Conservation (phyloP, 2,797 vertebrate genomes). For the Gila robusta region DNA sequence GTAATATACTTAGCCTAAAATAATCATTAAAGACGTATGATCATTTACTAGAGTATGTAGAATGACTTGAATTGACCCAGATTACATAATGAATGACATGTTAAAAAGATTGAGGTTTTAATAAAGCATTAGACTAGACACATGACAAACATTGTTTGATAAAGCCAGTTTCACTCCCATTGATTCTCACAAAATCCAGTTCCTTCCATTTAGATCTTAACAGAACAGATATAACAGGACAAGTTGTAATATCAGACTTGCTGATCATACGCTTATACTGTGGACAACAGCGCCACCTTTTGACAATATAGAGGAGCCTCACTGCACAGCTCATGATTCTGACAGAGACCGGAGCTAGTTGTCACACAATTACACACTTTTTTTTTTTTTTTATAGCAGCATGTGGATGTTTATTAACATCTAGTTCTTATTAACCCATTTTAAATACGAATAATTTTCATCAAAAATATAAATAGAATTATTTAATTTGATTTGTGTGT, state of each 20-base stretch:
- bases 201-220: not conserved
- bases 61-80: not conserved
- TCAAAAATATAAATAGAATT: not conserved
- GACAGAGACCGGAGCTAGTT: too few species aligned
- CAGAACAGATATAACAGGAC: not conserved
- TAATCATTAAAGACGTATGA: not conserved
- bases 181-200: not conserved
- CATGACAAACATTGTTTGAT: not conserved
- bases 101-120: not conserved
- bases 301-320: not conserved
- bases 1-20: not conserved
- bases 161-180: not conserved
- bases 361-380: not conserved
- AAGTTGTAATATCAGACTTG: too few species aligned
- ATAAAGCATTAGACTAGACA: not conserved
- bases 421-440: not conserved
- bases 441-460: not conserved
- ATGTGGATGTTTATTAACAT: not conserved
- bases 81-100: not conserved
- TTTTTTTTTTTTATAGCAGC: not conserved
- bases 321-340: not conserved
- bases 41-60: not conserved
- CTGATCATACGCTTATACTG: not conserved
- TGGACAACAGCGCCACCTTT: slow-evolving; percentile 26
- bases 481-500: not conserved